Evolutionary conservation across 30 jellyfish, hydroid and myxozoan species (phyloP).

Genomic region (Mastigias papua): DNA sequence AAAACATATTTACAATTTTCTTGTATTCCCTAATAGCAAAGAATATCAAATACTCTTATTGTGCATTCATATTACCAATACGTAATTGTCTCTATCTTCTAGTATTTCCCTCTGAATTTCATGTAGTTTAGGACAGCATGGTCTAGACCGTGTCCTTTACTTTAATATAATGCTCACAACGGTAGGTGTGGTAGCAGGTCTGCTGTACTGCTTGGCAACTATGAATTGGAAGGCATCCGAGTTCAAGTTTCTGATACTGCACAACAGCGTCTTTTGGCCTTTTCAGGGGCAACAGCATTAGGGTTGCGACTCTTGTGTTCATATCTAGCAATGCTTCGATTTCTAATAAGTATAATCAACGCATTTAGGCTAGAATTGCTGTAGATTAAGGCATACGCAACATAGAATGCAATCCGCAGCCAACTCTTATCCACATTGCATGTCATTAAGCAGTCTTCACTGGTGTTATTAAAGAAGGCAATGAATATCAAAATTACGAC

Average conservation of each 20-base stretch:
- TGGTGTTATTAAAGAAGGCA: slow-evolving; percentile 4
- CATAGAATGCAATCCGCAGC: slow-evolving; percentile 24
- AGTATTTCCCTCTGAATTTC: no score
- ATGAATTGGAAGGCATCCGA: not conserved
- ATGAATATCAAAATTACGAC: slow-evolving; percentile 20
- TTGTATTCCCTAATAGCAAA: no score
- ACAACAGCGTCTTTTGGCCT: not conserved
- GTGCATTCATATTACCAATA: no score
- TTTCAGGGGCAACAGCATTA: slow-evolving; percentile 24
- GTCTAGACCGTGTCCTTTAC: no score
- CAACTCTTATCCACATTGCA: slow-evolving; percentile 8
- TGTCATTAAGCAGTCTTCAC: not conserved
- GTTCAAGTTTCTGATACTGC: not conserved
- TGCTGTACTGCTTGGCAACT: no score
- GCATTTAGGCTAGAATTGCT: slow-evolving; percentile 59
- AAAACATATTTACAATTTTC: no score
- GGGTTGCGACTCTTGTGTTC: not conserved
- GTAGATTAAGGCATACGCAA: slow-evolving; percentile 37
- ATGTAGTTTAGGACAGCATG: no score
- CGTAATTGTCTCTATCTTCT: no score
- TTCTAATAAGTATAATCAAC: slow-evolving; percentile 24
- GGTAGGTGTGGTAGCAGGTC: no score
- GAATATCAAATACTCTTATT: no score
- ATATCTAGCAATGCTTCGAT: slow-evolving; percentile 34
- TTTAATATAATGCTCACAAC: no score